phyloP scores from a whole-genome alignment of 23 tunicate species.

The Phallusia fumigata region DNA sequence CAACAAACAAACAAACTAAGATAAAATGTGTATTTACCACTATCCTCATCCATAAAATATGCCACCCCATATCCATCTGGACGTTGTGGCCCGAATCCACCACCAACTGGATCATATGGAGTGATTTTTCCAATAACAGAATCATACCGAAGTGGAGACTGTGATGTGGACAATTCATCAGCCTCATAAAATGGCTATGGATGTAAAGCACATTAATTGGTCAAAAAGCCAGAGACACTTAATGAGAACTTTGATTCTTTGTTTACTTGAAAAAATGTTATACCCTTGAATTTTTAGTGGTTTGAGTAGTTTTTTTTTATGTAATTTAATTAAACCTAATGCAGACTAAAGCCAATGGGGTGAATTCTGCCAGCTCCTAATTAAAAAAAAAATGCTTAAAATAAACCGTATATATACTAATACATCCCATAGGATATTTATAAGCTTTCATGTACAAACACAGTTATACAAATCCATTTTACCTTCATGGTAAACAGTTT shows the following conservation, averaged over 20 bases:
- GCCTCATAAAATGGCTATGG: constrained; percentile 53
- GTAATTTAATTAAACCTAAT: no score
- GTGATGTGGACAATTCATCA: constrained; percentile 89
- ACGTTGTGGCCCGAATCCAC: constrained; percentile 90
- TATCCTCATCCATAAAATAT: constrained; percentile 76
- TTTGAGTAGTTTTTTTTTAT: no score
- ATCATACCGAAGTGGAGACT: constrained; percentile 81
- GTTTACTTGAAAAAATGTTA: no score
- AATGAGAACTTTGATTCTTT: no score
- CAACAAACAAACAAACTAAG: background rate
- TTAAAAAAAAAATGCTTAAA: no score
- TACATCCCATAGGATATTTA: no score
- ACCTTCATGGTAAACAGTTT: constrained; percentile 70
- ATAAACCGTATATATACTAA: no score
- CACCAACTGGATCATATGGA: constrained; percentile 62
- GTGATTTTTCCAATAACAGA: constrained; percentile 33
- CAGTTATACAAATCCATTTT: background rate
- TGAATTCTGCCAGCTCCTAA: no score
- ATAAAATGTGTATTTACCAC: no score
- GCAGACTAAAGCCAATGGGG: no score
- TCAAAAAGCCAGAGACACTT: background rate
- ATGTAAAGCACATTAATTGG: background rate
- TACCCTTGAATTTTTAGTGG: no score
- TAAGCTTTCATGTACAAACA: no score
- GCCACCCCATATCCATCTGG: constrained; percentile 85